A percentile compares a stretch with the other conserved stretches of the same genome.
Conservation (phyloP, 2,113 vertebrate genomes). For the Ciconia boyciana region DNA sequence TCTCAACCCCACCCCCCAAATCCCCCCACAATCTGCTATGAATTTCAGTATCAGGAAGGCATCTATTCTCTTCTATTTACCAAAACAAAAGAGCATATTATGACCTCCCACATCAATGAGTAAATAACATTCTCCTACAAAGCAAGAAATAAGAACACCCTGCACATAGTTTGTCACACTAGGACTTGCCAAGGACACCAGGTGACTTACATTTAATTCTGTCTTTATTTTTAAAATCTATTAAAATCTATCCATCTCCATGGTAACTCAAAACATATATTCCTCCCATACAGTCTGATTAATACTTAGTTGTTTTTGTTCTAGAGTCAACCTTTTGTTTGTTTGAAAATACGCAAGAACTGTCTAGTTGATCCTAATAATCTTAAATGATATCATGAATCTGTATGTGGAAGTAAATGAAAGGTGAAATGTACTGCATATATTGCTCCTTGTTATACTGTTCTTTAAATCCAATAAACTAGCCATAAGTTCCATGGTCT, state of each 20-base stretch:
- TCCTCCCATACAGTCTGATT: not conserved
- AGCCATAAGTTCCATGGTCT: not conserved
- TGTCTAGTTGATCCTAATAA: not conserved
- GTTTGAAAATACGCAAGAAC: not conserved
- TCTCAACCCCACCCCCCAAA: not conserved
- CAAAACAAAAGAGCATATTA: not conserved
- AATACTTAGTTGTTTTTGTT: not conserved
- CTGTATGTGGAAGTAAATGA: not conserved
- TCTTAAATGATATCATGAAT: not conserved
- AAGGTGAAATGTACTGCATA: not conserved
- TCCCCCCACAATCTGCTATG: not conserved
- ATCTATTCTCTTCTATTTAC: not conserved
- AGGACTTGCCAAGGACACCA: conserved; percentile 31
- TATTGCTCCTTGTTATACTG: not conserved
- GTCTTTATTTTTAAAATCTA: not conserved
- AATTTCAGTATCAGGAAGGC: not conserved
- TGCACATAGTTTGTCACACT: not conserved
- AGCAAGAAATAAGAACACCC: not conserved
- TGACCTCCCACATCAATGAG: not conserved
- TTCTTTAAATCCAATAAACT: not conserved
- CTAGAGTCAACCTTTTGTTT: not conserved
- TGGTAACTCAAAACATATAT: not conserved
- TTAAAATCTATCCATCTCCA: conserved; percentile 25
- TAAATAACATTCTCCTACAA: not conserved
- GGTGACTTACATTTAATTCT: conserved; percentile 24